Evolutionary conservation across 2,888 invertebrate genomes (phyloP), one percentile per base, ranked within the genome.

Genomic region (Lingula anatina): DNA sequence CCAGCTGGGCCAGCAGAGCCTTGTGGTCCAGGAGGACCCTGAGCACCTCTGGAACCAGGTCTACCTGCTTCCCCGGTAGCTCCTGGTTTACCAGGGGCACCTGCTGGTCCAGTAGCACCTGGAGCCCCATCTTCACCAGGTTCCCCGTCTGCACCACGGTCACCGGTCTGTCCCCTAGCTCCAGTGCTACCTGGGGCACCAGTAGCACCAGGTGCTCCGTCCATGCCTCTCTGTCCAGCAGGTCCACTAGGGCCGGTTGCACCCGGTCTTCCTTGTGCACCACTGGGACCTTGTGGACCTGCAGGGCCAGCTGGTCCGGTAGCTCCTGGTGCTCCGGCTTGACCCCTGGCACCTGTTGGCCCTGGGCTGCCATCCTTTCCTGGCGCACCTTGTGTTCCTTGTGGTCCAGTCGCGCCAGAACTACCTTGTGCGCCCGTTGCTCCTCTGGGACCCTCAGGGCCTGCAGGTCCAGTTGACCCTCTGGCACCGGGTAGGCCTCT

Each of bases 391-490:
- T 9, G 9, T 15, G 9, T 9, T 9, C 40, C 40, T 12, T 9
- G 40, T 20, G 40, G n/a, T 12, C 40, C 40, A 9, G 40, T 40
- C 7, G 12, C 27, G 44, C 44, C 44, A 28, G 18, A 15, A 12
- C 24, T 12, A n/a, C 23, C 51, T 15, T 36, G 26, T 38, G 21
- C 28, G n/a, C 51, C 48, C 31, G 25, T 2, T 18, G 44, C 24
- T 45, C 56, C 56, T 23, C 39, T 49, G 12, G 20, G 46, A 42
- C 57, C 57, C 15, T 49, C n/a, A 4, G 38, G 26, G 18, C 57
- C 57, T 25, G 31, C 20, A 37, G n/a, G 15, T 48, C 51, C 47
- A 31, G 40, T 18, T 37, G 41, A 21, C 43, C 51, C 15, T 36
- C 12, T 25, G 31, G 24, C n/a, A 40, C 51, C 40, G 27, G 37